Percentiles rank a stretch among this genome's conserved stretches.
Evolutionary conservation across 2,797 vertebrate species (phyloP).

Genomic region (Huso huso): DNA sequence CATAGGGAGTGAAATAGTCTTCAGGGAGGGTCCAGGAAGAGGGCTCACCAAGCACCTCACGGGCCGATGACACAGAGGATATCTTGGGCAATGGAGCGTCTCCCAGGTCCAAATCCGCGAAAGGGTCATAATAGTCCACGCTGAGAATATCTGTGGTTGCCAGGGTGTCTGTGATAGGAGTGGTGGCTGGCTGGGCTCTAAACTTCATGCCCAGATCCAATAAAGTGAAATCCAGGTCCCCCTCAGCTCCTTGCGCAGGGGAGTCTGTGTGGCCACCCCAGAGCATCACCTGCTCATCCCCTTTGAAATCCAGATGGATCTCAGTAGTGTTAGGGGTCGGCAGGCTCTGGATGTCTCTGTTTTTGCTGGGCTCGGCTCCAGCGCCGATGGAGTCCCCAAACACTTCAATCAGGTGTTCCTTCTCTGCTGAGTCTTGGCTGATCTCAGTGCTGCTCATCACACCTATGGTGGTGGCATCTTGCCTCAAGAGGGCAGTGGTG

Average conservation of each 20-base stretch:
- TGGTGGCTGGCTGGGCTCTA: conserved; percentile 23
- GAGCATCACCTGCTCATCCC: conserved; percentile 37
- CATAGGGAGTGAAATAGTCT: conserved; percentile 78
- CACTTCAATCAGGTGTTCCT: conserved; percentile 47
- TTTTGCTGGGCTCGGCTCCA: conserved; percentile 6
- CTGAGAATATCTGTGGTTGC: conserved; percentile 60
- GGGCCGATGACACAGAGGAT: conserved; percentile 43
- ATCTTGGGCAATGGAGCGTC: conserved; percentile 34
- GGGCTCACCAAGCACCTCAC: conserved; percentile 58
- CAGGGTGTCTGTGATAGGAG: conserved; percentile 27
- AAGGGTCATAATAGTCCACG: conserved; percentile 73
- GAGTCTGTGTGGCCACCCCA: conserved; percentile 46
- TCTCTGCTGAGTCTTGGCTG: conserved; percentile 54
- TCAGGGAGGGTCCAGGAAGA: conserved; percentile 74
- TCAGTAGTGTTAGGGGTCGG: neutral
- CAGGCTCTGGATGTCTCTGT: neutral
- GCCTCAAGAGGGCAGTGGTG: conserved; percentile 4
- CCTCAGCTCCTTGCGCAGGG: conserved; percentile 50
- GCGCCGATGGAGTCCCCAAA: conserved; percentile 10
- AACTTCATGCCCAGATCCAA: conserved; percentile 43
- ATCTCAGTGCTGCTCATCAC: conserved; percentile 30
- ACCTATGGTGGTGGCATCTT: conserved; percentile 24
- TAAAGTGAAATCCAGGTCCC: conserved; percentile 46
- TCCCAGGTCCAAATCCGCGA: conserved; percentile 42
- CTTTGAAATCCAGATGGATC: conserved; percentile 31